Evolutionary conservation across 2,888 invertebrate species (phyloP).

Genomic region (Corbicula japonica): DNA sequence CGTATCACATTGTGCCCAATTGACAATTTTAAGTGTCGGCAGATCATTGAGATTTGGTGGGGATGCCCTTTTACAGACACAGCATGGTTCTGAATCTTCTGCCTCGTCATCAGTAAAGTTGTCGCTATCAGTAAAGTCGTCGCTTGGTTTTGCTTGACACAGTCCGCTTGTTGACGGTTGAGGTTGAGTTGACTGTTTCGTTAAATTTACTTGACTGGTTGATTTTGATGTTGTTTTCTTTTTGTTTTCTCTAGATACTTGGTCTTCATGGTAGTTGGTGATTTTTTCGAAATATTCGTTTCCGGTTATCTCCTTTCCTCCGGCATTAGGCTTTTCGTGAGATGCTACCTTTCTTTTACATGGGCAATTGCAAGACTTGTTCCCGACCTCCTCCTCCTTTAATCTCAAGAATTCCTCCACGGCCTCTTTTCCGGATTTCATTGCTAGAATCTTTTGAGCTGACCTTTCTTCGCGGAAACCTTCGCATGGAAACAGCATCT

Average conservation of each 20-base stretch:
- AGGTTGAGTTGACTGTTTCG: neutral
- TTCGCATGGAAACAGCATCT: conserved; percentile 16
- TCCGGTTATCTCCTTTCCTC: neutral
- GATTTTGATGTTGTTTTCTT: too few species aligned
- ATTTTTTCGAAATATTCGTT: neutral
- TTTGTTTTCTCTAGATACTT: too few species aligned
- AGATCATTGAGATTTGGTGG: neutral
- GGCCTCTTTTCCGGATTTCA: conserved; percentile 8
- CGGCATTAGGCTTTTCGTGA: neutral
- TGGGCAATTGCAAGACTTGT: neutral
- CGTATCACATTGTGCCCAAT: conserved; percentile 21
- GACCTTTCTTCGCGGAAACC: conserved; percentile 3
- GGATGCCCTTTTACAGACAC: conserved; percentile 3
- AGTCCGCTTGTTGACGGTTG: neutral
- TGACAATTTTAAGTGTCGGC: conserved; percentile 14
- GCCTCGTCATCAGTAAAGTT: neutral
- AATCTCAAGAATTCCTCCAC: conserved; percentile 3
- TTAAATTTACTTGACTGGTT: neutral
- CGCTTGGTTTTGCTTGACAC: neutral
- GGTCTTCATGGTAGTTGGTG: neutral
- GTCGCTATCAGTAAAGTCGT: neutral
- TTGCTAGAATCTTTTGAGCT: neutral
- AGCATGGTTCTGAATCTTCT: too few species aligned
- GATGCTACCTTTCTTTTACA: neutral
- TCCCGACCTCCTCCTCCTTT: neutral